Evolutionary conservation across 2,113 vertebrate genomes (phyloP).

Genomic region (Tetrao urogallus): DNA sequence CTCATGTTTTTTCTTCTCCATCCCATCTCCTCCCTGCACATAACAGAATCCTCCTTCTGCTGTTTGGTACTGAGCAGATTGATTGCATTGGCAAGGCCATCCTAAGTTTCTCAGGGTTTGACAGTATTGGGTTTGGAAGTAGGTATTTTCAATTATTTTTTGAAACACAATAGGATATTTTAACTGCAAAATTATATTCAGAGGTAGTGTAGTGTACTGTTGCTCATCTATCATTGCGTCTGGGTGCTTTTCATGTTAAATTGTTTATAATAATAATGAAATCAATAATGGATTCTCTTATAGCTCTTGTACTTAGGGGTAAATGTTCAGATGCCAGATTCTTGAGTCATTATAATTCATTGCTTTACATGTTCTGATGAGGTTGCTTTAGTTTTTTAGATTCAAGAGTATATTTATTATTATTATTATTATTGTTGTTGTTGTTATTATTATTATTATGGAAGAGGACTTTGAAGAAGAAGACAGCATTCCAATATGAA

Average conservation of each 20-base stretch:
- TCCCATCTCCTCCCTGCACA: not conserved
- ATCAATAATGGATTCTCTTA: not conserved
- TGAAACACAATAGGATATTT: not conserved
- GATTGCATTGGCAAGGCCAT: not conserved
- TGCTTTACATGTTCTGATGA: not conserved
- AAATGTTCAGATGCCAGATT: not conserved
- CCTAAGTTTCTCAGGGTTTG: not conserved
- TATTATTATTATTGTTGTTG: not conserved
- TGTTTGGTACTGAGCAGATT: not conserved
- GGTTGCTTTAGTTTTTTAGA: not conserved
- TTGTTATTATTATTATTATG: not conserved
- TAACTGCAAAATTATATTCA: not conserved
- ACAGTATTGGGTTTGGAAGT: not conserved
- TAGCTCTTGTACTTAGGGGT: not conserved
- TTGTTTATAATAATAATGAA: not conserved
- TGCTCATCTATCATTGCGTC: not conserved
- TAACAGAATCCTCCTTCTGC: not conserved
- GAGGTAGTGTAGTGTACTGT: not conserved
- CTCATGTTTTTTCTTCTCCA: not conserved
- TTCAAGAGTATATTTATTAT: not conserved
- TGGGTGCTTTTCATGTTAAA: not conserved
- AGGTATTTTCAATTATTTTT: not conserved
- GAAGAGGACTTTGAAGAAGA: not conserved
- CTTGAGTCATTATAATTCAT: not conserved
- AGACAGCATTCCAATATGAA: not conserved